A percentile compares a stretch with the other conserved stretches of the same genome.
These are phyloP conservation scores for Panorpa germanica DNA, from an alignment of 2,888 invertebrate species.

Conservation along the genomic window DNA sequence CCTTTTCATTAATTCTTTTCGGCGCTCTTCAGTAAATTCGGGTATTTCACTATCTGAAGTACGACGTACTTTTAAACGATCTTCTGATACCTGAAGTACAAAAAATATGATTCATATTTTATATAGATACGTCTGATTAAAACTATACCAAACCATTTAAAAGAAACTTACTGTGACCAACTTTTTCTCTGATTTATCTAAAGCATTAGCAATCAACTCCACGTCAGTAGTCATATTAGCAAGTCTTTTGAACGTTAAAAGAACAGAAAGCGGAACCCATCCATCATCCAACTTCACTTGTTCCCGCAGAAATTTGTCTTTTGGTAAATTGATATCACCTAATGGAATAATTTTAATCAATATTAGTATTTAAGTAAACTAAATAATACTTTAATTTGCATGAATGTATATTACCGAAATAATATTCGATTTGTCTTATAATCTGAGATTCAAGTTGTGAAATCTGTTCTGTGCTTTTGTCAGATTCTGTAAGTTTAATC, in stretches of 20 bases:
- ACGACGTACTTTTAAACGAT: constrained; percentile 52
- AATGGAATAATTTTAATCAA: constrained; percentile 43
- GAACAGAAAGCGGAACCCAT: constrained; percentile 71
- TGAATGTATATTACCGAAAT: not conserved
- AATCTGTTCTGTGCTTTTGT: no score
- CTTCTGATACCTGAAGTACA: constrained; percentile 37
- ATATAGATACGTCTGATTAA: no score
- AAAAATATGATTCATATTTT: no score
- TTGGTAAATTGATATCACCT: constrained; percentile 80
- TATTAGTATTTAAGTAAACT: not conserved
- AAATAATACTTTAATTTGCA: constrained; percentile 2
- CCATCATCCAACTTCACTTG: constrained; percentile 73
- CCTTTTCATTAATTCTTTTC: constrained; percentile 52
- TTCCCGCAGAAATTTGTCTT: constrained; percentile 84
- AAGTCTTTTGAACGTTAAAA: constrained; percentile 80
- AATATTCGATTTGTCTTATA: constrained; percentile 36
- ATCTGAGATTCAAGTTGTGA: constrained; percentile 35
- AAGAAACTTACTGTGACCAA: constrained; percentile 45
- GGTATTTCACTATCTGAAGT: constrained; percentile 58
- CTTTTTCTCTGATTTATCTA: constrained; percentile 53
- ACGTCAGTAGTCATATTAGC: constrained; percentile 47
- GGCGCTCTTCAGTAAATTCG: constrained; percentile 64
- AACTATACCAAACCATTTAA: no score
- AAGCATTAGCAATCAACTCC: constrained; percentile 48
- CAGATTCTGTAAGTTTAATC: no score